Evolutionary conservation across 2,888 invertebrate species (phyloP), one percentile per base, ranked within the genome.

Genomic region (Ectemnius lituratus): DNA sequence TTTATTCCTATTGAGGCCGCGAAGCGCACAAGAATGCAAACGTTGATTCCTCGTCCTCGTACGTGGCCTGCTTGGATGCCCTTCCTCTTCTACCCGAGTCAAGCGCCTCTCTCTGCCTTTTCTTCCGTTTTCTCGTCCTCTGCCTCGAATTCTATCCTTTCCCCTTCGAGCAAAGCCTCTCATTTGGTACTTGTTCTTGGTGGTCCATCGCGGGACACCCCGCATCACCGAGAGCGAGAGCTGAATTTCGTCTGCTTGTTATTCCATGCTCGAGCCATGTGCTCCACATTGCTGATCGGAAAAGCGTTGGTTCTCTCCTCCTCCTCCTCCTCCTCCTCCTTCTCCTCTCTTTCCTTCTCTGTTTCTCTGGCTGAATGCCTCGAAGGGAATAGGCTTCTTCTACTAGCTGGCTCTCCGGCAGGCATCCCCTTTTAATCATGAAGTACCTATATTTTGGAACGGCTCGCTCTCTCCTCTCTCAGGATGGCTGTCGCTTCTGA

Each of bases 401-500:
- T 23, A 3, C 23, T 23, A 23, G 23, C 23, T 60, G 67, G 64
- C 68, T 57, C 62, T 60, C 62, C 37, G 37, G 37, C 37, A 37
- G 37, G 37, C 37, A 74, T 78, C 80, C 81, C 72, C 83, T 76
- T 83, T 88, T 88, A 88, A 88, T 89, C 88, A 86, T 87, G 85
- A 82, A 82, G 80, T 81, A 82, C 79, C 88, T 82, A 85, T 85
- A 86, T 81, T 84, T 83, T 4, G 52, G 52, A 52, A 79, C 82
- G 82, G 84, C 79, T 77, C 72, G 80, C 69, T 73, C 70, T 73
- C 70, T 76, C 73, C 79, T 75, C 80, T 83, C 83, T 83, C 82
- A 82, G 87, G 85, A 85, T 84, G 8, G 85, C 88, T 89, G 90
- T 90, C 90, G 85, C 86, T 86, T 89, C 88, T 87, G 88, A 90